Conservation (phyloP, 2,888 invertebrate species). For the Epirrhoe alternata region DNA sequence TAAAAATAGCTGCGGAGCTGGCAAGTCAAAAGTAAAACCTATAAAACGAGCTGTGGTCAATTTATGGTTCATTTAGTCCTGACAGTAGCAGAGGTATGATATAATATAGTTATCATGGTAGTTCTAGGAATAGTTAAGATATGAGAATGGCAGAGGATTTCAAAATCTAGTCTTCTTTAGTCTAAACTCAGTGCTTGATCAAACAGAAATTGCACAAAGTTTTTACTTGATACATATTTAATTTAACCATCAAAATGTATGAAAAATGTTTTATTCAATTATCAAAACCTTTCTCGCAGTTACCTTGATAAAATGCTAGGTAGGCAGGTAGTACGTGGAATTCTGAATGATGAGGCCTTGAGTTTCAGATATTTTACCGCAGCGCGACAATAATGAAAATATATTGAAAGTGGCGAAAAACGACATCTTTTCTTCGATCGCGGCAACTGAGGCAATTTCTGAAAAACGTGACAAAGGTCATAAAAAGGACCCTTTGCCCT, state of each 20-base stretch:
- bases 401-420: constrained; percentile 36
- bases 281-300: background rate
- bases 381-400: constrained; percentile 37
- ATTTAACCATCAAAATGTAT: background rate
- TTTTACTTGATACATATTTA: background rate
- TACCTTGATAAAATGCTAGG: constrained; percentile 1
- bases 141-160: too few relatives aligned
- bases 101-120: too few relatives aligned
- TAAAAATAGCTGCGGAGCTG: too few relatives aligned
- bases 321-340: constrained; percentile 5
- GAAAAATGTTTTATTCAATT: background rate
- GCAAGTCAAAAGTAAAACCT: too few relatives aligned
- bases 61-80: too few relatives aligned
- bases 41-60: too few relatives aligned
- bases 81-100: too few relatives aligned
- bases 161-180: too few relatives aligned
- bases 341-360: constrained; percentile 10
- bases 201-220: too few relatives aligned
- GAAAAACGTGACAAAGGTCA: constrained; percentile 68
- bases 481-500: constrained; percentile 56
- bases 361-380: constrained; percentile 7
- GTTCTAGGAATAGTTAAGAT: too few relatives aligned
- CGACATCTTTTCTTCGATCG: constrained; percentile 53
- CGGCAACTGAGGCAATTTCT: constrained; percentile 60
- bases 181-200: too few relatives aligned